A percentile compares a stretch with the other conserved stretches of the same genome.
Conservation (phyloP, 2,888 invertebrate genomes). For the Formica aserva region DNA sequence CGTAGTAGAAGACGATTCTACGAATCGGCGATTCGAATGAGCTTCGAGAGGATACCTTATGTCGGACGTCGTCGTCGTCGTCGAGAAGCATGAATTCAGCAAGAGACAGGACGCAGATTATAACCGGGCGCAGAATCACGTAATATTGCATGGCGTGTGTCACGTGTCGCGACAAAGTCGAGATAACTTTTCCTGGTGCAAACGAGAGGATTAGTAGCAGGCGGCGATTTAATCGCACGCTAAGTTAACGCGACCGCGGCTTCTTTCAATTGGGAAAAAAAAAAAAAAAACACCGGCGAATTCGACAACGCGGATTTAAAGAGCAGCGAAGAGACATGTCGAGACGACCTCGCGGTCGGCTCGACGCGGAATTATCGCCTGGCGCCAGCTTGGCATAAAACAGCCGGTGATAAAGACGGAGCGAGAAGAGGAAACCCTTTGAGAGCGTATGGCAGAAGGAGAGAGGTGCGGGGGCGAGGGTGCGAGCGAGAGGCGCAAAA, state of each 20-base stretch:
- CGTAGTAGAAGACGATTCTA: slow-evolving; percentile 44
- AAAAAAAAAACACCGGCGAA: slow-evolving; percentile 17
- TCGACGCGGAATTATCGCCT: slow-evolving; percentile 62
- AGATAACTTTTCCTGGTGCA: slow-evolving; percentile 28
- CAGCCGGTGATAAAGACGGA: slow-evolving; percentile 29
- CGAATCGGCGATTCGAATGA: slow-evolving; percentile 43
- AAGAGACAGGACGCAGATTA: slow-evolving; percentile 48
- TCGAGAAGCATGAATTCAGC: slow-evolving; percentile 32
- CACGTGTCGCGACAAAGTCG: slow-evolving; percentile 39
- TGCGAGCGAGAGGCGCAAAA: slow-evolving; percentile 72
- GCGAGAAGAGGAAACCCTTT: slow-evolving; percentile 18
- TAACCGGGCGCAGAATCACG: slow-evolving; percentile 61
- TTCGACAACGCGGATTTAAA: slow-evolving; percentile 56
- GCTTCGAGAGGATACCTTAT: slow-evolving; percentile 22
- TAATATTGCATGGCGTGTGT: slow-evolving; percentile 60
- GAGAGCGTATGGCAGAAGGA: slow-evolving; percentile 48
- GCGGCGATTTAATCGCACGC: slow-evolving; percentile 25
- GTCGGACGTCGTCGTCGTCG: slow-evolving; percentile 26
- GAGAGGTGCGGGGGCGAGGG: slow-evolving; percentile 46
- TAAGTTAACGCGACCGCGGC: slow-evolving; percentile 15
- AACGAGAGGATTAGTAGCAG: slow-evolving; percentile 22
- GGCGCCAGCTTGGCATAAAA: slow-evolving; percentile 53
- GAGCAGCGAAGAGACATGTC: slow-evolving; percentile 72
- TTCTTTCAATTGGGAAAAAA: slow-evolving; percentile 42
- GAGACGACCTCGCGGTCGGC: slow-evolving; percentile 64